Base-by-base conservation (phyloP, 2,888 invertebrate genomes). In the Dysmachus trigonus region DNA sequence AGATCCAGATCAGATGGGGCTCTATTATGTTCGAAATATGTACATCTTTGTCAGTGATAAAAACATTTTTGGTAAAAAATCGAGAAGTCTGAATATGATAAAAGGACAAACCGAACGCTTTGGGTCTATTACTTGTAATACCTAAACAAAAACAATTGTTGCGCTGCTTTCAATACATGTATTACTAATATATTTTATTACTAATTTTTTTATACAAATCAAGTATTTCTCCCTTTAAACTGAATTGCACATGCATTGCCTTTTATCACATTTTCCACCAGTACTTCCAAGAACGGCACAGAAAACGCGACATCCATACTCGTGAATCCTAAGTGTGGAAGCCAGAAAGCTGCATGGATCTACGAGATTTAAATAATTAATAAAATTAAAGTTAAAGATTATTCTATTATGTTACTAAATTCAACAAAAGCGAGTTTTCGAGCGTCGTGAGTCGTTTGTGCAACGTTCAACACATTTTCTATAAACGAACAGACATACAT, bases 311-410 rank as follows among this genome's bases (percentile, higher is more conserved):
- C 77, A 77, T 6, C 77, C 77, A 41, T 47, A 77, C 5, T 22
- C 47, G 30, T 35, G 41, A 27, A 77, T 38, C 4, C 47, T 27
- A 30, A 77, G 3, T 6, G 77, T 47, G 0, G 41, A 41, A 5
- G 77, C 77, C 41, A 77, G 7, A 27, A 77, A 77, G 10, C 77
- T 77, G 30, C 77, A 77, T 22, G 77, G 77, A 51, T 77, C 77
- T 77, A 51, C 8, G 27, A 27, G 47, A 27, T 7, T 30, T 2
- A n/a, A 18, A 38, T 18, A 18, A 35, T 76, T 47, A 15, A 76
- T 2, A 76, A 18, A 76, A 38, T 7, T 5, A 1, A 22, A 35
- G 22, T 6, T 8, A 33, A 4, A 35, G 4, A 38, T 15, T 13
- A n/a, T 76, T 0, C 1, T 3, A 33, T 41, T 77, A n/a, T 22